Conservation (phyloP, 2,797 vertebrate genomes). For the Furcifer pardalis region DNA sequence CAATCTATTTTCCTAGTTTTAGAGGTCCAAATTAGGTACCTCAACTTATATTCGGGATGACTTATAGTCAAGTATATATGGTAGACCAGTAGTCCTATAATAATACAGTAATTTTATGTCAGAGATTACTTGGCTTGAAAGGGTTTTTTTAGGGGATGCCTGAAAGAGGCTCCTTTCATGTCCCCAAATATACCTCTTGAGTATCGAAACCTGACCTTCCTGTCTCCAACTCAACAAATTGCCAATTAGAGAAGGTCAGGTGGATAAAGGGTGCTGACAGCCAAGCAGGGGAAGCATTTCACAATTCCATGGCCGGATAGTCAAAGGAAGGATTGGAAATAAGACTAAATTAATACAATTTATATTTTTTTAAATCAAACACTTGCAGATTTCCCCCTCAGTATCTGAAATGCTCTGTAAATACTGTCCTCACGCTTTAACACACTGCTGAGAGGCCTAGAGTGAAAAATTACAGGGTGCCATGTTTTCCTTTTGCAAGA, state of each 20-base stretch:
- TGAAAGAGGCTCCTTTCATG: no score
- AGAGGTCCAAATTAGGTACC: no score
- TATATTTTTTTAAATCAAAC: not conserved
- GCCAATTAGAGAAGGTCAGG: not conserved
- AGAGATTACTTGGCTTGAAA: no score
- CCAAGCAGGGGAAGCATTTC: not conserved
- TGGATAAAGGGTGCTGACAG: not conserved
- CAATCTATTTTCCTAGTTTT: no score
- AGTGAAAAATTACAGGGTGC: not conserved
- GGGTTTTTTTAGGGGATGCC: no score
- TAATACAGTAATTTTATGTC: no score
- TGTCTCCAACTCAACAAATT: no score
- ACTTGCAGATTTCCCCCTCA: not conserved
- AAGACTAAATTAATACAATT: not conserved
- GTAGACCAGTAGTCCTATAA: not conserved
- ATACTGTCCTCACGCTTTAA: no score
- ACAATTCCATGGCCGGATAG: not conserved
- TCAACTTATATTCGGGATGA: no score
- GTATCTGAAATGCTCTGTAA: not conserved
- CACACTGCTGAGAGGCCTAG: not conserved
- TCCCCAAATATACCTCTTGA: no score
- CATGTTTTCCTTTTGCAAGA: not conserved
- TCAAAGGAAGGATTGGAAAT: not conserved
- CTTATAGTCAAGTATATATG: no score
- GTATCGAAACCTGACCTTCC: no score